Base-by-base conservation (phyloP, 1,140 invertebrate genomes). In the Centruroides sculpturatus region DNA sequence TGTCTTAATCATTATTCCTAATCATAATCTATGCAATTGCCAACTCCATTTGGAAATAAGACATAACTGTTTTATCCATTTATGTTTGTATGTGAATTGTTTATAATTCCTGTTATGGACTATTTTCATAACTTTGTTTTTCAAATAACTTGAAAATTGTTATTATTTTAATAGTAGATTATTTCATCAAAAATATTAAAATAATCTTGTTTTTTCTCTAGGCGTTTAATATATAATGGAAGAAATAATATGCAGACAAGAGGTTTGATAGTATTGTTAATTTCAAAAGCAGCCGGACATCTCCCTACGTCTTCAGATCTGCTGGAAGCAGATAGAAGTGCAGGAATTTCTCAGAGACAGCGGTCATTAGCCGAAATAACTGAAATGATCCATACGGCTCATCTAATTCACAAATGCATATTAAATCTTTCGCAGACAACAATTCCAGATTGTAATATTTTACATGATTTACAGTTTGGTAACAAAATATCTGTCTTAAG, bases 361-460 rank as follows among this genome's bases (percentile, higher is more conserved):
- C 80, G 88, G 62, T 85, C 86, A 23, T 75, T 98, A 57, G 92
- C 93, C 0, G 90, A 97, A 78, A 87, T 98, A 6, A 90, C 90
- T 0, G 95, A 98, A 78, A 98, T 99, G 92, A 97, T 98, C 63
- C 83, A 95, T 54, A 96, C 91, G 10, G 92, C 92, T 59, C 89
- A 95, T 75, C 76, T 98, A 53, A 87, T 98, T 10, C 95, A 99
- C 73, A 93, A 93, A 76, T 60, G 55, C 76, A 75, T 69, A 70
- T 78, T 63, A 77, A 66, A 69, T 51, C 49, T 67, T 35, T 58
- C 60, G 6, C 47, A 57, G 8, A 57, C 56, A 10, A 41, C 46
- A 12, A 48, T 61, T 41, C 59, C 59, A 47, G 63, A 64, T 59
- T 50, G 57, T 55, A 60, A 68, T 23, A 66, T 81, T 59, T 73